Evolutionary conservation across 2,797 vertebrate genomes (phyloP).

Genomic region (Carduelis carduelis): DNA sequence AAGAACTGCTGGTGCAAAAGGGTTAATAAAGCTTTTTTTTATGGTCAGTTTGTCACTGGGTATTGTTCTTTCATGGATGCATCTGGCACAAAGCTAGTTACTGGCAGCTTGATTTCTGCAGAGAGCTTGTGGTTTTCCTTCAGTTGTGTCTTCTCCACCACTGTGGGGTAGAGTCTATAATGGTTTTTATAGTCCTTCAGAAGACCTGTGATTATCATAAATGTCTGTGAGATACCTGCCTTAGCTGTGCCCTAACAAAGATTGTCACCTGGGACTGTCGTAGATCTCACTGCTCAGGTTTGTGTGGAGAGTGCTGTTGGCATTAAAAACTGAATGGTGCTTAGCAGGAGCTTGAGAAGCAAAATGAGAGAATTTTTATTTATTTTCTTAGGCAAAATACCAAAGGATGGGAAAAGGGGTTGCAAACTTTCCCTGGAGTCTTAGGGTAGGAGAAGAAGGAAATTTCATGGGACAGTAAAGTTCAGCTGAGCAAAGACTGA

Average conservation of each 20-base stretch:
- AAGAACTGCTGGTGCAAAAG: conserved; percentile 49
- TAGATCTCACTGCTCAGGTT: neutral
- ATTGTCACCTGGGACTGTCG: neutral
- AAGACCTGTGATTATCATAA: neutral
- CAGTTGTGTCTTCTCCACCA: fast-evolving
- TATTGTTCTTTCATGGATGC: neutral
- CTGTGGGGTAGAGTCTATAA: neutral
- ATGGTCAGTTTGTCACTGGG: neutral
- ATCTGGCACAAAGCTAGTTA: neutral
- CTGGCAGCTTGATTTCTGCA: neutral
- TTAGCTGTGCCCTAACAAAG: neutral
- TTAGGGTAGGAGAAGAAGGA: neutral
- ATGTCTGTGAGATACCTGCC: neutral
- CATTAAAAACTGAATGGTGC: neutral
- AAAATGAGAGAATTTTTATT: neutral
- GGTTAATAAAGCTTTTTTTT: conserved; percentile 72
- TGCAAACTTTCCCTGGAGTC: neutral
- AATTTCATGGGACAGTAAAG: neutral
- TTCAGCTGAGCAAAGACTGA: neutral
- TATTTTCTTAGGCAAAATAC: neutral
- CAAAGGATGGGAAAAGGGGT: fast-evolving
- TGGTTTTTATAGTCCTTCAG: neutral
- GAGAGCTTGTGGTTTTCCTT: neutral
- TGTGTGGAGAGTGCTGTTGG: neutral
- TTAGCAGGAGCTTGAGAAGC: neutral